Percentiles rank a stretch among this genome's conserved stretches.
These are phyloP conservation scores for Syngnathus scovelli DNA, from an alignment of 2,113 vertebrate genomes.

Conservation along the genomic window DNA sequence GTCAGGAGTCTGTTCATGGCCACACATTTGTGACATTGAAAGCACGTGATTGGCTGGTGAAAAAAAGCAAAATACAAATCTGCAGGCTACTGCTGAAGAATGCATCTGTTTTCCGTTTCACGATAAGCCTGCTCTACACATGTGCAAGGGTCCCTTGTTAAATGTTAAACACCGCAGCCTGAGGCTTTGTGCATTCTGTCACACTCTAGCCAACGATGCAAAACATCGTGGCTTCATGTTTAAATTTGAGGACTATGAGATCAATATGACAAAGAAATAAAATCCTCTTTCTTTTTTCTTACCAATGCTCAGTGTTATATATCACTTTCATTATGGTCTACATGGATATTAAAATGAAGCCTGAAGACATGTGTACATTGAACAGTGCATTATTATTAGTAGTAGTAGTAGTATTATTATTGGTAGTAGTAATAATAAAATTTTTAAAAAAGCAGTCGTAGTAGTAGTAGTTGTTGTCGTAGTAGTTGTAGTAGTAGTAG, in stretches of 20 bases:
- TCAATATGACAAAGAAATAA: not conserved
- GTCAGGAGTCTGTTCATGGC: not conserved
- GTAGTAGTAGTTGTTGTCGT: too few species aligned
- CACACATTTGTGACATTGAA: not conserved
- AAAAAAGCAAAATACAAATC: conserved; percentile 8
- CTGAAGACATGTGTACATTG: too few species aligned
- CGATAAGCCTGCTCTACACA: conserved; percentile 28
- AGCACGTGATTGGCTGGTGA: too few species aligned
- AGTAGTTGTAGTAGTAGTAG: too few species aligned
- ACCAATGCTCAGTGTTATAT: too few species aligned
- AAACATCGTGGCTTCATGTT: too few species aligned
- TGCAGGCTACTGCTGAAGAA: conserved; percentile 21
- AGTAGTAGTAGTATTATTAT: too few species aligned
- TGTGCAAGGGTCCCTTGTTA: conserved; percentile 9
- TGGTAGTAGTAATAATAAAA: too few species aligned
- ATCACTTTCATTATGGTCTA: too few species aligned
- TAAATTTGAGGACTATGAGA: not conserved
- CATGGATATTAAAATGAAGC: too few species aligned
- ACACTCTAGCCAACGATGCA: not conserved
- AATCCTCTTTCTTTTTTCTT: not conserved
- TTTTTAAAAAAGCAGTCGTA: too few species aligned
- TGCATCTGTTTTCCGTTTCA: conserved; percentile 21
- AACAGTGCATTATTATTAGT: too few species aligned
- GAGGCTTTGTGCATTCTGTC: not conserved
- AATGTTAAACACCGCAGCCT: not conserved